Conservation (phyloP, 2,888 invertebrate genomes). For the Pecten maximus region DNA sequence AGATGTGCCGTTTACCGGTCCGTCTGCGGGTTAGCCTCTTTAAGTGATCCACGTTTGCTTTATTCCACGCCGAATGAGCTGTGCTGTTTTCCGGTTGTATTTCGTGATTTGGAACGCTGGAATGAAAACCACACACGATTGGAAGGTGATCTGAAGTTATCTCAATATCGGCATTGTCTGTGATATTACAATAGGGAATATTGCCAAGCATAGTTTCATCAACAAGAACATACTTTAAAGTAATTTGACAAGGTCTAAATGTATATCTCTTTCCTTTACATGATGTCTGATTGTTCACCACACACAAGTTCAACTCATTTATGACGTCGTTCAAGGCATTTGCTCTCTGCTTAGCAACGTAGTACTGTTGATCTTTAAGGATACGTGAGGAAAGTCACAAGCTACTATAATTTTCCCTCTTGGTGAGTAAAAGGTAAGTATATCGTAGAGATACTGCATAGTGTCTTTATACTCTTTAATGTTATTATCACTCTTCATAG, state of each 20-base stretch:
- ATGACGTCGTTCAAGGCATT: background rate
- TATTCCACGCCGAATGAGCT: background rate
- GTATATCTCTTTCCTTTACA: background rate
- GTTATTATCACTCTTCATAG: background rate
- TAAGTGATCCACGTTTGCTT: background rate
- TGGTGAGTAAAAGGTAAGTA: background rate
- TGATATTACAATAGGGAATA: background rate
- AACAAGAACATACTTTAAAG: background rate
- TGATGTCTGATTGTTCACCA: background rate
- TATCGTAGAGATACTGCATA: too few relatives aligned
- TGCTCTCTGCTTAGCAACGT: background rate
- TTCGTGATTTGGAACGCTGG: background rate
- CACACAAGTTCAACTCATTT: background rate
- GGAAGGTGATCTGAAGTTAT: background rate
- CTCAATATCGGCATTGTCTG: background rate
- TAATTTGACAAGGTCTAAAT: background rate
- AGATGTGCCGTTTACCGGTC: too few relatives aligned
- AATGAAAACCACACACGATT: too few relatives aligned
- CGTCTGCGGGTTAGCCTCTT: too few relatives aligned
- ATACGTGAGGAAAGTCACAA: background rate
- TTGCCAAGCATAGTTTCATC: background rate
- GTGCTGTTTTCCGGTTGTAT: background rate
- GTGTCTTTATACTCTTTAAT: background rate
- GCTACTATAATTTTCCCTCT: background rate
- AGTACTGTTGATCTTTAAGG: background rate